Evolutionary conservation across 2,797 vertebrate species (phyloP).

Genomic region (Halcyon smyrnensis): DNA sequence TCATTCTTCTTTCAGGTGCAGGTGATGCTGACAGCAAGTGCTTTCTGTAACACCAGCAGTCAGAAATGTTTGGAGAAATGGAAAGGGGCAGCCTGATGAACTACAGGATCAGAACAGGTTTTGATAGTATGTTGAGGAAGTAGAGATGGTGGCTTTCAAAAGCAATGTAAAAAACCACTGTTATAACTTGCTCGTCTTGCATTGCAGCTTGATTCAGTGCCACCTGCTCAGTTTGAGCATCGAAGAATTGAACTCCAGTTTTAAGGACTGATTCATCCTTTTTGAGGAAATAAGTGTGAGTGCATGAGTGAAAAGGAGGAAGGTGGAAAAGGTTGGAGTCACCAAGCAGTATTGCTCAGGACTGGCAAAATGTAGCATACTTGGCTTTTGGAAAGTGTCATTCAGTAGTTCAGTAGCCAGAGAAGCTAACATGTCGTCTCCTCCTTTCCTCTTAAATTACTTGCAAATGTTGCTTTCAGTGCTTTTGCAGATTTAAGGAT

Average conservation of each 20-base stretch:
- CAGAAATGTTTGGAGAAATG: not conserved
- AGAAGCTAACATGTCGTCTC: fast-evolving
- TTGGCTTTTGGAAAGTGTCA: not conserved
- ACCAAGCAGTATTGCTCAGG: not conserved
- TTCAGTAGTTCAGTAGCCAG: not conserved
- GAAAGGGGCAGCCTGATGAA: not conserved
- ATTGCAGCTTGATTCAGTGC: not conserved
- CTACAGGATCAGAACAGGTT: not conserved
- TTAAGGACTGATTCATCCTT: not conserved
- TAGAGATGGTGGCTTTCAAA: not conserved
- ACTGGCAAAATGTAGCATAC: not conserved
- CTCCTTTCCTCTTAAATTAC: not conserved
- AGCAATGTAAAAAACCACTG: not conserved
- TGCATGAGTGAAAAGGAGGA: not conserved
- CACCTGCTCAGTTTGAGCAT: not conserved
- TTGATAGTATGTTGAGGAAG: not conserved
- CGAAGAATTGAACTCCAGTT: not conserved
- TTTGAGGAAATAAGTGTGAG: not conserved
- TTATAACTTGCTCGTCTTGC: not conserved
- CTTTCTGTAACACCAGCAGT: not conserved
- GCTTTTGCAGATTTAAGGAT: not conserved
- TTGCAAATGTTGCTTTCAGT: not conserved
- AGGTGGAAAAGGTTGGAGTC: not conserved
- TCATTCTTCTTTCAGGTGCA: not conserved
- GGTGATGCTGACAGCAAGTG: not conserved